phyloP scores from a whole-genome alignment of 2,113 vertebrate genomes.

The Pithys albifrons region DNA sequence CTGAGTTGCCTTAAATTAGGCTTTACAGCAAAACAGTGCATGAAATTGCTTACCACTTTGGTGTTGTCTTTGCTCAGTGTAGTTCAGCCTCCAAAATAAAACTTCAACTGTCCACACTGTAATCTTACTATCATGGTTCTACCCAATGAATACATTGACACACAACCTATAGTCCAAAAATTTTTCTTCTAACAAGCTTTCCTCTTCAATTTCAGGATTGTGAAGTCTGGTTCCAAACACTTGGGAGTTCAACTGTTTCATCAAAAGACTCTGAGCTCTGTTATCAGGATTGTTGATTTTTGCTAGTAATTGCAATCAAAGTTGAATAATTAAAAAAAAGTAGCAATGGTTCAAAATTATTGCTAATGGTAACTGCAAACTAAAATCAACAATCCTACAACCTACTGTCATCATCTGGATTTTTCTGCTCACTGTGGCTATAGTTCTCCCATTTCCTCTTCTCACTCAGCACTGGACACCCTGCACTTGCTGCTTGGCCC shows the following conservation, averaged over 20 bases:
- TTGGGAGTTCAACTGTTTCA: not conserved
- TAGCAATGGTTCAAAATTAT: constrained; percentile 9
- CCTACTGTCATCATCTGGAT: not conserved
- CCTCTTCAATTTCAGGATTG: not conserved
- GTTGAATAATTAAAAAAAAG: constrained; percentile 21
- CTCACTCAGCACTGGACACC: not conserved
- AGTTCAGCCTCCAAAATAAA: not conserved
- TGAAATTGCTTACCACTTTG: not conserved
- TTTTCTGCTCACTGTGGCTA: not conserved
- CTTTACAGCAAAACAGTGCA: not conserved
- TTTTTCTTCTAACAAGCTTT: constrained; percentile 11
- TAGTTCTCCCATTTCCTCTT: not conserved
- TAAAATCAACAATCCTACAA: constrained; percentile 19
- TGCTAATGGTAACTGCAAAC: constrained; percentile 30
- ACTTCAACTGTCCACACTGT: not conserved
- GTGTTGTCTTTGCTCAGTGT: not conserved
- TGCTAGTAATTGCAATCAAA: constrained; percentile 23
- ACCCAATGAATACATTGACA: not conserved
- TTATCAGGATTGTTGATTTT: constrained; percentile 50
- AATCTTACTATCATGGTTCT: not conserved
- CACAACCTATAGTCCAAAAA: not conserved
- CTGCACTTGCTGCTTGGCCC: not conserved
- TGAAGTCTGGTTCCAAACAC: not conserved
- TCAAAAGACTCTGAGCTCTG: not conserved
- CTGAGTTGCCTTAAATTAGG: not conserved